phyloP scores from a whole-genome alignment of 1,140 invertebrate species.

The Trypoxylus dichotomus region DNA sequence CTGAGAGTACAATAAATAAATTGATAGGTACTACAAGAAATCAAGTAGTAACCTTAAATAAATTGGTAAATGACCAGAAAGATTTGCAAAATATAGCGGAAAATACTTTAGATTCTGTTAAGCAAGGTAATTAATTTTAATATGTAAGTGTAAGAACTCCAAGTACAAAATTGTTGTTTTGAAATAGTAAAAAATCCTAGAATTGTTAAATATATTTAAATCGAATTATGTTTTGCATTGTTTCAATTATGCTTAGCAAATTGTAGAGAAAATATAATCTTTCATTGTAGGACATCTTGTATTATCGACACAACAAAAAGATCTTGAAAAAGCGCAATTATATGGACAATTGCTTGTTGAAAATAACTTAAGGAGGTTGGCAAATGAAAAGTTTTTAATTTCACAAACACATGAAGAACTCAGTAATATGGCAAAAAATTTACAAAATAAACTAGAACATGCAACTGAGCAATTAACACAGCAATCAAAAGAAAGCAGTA shows the following conservation, averaged over 20 bases:
- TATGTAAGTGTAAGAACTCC: too few relatives aligned
- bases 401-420: conserved; percentile 61
- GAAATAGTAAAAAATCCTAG: too few relatives aligned
- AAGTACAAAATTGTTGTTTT: too few relatives aligned
- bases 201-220: too few relatives aligned
- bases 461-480: conserved; percentile 56
- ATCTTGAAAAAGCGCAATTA: conserved; percentile 58
- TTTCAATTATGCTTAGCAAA: too few relatives aligned
- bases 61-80: conserved; percentile 59
- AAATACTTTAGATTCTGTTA: conserved; percentile 57
- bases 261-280: too few relatives aligned
- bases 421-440: conserved; percentile 58
- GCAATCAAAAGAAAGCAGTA: conserved; percentile 55
- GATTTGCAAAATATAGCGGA: conserved; percentile 57
- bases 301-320: conserved; percentile 59
- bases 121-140: conserved; percentile 51
- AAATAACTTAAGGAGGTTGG: conserved; percentile 60
- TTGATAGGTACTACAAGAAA: conserved; percentile 60
- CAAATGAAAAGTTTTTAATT: conserved; percentile 65
- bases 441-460: conserved; percentile 61
- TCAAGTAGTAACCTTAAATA: conserved; percentile 48
- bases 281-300: conserved; percentile 55
- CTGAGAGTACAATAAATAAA: conserved; percentile 69
- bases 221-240: not conserved
- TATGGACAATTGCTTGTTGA: conserved; percentile 58